These are phyloP conservation scores for Monomorium pharaonis DNA, from an alignment of 1,140 invertebrate genomes.

Conservation along the genomic window DNA sequence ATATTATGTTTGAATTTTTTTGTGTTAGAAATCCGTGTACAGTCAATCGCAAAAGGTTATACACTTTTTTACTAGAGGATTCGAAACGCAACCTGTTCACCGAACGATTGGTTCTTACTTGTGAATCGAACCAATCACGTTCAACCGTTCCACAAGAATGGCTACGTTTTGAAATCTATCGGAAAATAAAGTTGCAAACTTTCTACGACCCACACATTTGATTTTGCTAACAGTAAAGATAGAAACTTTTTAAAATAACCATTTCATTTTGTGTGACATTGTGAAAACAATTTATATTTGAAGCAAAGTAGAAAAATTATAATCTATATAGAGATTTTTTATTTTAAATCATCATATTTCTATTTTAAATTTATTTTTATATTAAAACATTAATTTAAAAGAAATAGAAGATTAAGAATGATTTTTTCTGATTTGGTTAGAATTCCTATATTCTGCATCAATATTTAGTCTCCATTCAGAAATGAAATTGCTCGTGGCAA, in stretches of 20 bases:
- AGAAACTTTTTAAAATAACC: neutral
- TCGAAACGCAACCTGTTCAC: too few species aligned
- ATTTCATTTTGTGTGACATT: neutral
- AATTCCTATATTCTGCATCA: constrained; percentile 6
- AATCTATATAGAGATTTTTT: neutral
- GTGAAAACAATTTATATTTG: neutral
- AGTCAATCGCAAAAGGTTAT: too few species aligned
- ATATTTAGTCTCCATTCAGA: constrained; percentile 36
- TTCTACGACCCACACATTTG: too few species aligned
- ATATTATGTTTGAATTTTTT: neutral
- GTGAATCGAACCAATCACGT: too few species aligned
- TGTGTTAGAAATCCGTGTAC: neutral
- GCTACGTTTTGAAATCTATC: too few species aligned
- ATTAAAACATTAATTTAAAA: neutral
- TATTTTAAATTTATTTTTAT: neutral
- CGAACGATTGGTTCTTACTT: too few species aligned
- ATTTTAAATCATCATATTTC: neutral
- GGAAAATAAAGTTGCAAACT: too few species aligned
- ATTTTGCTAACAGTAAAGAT: neutral
- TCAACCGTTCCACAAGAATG: too few species aligned
- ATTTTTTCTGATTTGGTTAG: neutral
- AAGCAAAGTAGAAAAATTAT: neutral
- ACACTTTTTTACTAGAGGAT: too few species aligned
- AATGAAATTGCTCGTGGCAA: constrained; percentile 18
- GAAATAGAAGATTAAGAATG: neutral